Percentiles rank a stretch among this genome's conserved stretches.
These are phyloP conservation scores for Anthoptus insignis DNA, from an alignment of 2,888 invertebrate genomes.

Conservation along the genomic window DNA sequence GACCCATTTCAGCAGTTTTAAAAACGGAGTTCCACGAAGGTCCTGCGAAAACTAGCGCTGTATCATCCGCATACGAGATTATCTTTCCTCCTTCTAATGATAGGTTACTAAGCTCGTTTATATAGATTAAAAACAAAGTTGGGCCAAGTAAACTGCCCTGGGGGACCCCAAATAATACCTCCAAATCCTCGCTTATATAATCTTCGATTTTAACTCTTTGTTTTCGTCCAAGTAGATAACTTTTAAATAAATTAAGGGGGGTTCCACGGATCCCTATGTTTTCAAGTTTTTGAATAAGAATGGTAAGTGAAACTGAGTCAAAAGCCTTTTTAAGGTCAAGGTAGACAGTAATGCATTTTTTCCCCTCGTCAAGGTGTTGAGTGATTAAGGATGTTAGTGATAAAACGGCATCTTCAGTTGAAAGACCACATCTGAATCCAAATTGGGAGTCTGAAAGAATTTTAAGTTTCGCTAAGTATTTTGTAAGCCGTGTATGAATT, in stretches of 20 bases:
- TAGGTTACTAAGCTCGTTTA: slow-evolving; percentile 19
- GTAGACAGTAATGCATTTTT: slow-evolving; percentile 39
- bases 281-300: slow-evolving; percentile 30
- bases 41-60: slow-evolving; percentile 30
- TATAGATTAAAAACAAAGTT: slow-evolving; percentile 20
- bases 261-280: slow-evolving; percentile 26
- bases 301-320: slow-evolving; percentile 39
- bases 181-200: not conserved
- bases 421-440: slow-evolving; percentile 34
- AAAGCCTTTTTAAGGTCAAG: slow-evolving; percentile 41
- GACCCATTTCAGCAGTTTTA: slow-evolving; percentile 15
- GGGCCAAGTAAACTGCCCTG: slow-evolving; percentile 31
- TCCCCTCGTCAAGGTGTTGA: slow-evolving; percentile 25
- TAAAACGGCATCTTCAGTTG: slow-evolving; percentile 35
- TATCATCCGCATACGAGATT: slow-evolving; percentile 38
- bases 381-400: slow-evolving; percentile 22
- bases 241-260: slow-evolving; percentile 7
- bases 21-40: slow-evolving; percentile 21
- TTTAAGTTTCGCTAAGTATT: slow-evolving; percentile 29
- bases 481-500: slow-evolving; percentile 28
- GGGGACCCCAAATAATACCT: slow-evolving; percentile 6
- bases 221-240: not conserved
- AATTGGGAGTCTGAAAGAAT: slow-evolving; percentile 33
- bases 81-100: slow-evolving; percentile 15
- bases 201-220: not conserved